Percentiles rank a stretch among this genome's conserved stretches.
These are phyloP conservation scores for Pteria penguin DNA, from an alignment of 2,888 invertebrate species.

Conservation along the genomic window DNA sequence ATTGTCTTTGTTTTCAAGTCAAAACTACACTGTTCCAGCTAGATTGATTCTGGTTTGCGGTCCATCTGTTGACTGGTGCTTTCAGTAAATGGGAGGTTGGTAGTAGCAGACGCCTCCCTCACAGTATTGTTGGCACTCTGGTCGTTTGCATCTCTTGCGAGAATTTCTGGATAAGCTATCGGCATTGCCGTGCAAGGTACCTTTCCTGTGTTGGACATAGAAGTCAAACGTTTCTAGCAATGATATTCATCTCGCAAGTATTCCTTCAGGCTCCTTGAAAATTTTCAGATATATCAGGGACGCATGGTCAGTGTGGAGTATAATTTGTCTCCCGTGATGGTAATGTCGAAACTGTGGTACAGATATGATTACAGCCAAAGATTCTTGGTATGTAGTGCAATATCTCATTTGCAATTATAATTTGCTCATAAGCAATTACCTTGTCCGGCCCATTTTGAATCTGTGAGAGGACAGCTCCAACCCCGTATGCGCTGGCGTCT, in stretches of 20 bases:
- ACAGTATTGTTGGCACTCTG: conserved; percentile 20
- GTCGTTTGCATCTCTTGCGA: not conserved
- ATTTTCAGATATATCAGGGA: conserved; percentile 49
- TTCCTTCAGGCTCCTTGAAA: too few species aligned
- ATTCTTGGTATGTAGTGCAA: too few species aligned
- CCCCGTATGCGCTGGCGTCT: too few species aligned
- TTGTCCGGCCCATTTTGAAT: too few species aligned
- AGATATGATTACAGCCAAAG: conserved; percentile 53
- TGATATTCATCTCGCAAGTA: conserved; percentile 54
- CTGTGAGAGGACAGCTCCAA: too few species aligned
- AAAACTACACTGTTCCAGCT: conserved; percentile 21
- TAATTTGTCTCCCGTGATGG: conserved; percentile 47
- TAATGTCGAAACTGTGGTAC: conserved; percentile 52
- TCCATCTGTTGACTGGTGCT: too few species aligned
- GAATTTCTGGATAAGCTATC: conserved; percentile 26
- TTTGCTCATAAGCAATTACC: too few species aligned
- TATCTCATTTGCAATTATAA: too few species aligned
- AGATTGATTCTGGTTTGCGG: conserved; percentile 1
- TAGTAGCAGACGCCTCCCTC: conserved; percentile 31
- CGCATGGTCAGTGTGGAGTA: conserved; percentile 54
- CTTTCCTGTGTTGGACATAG: conserved; percentile 23
- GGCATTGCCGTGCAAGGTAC: conserved; percentile 32
- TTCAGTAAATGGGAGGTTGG: too few species aligned
- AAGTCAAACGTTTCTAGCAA: conserved; percentile 37
- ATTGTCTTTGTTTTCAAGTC: not conserved